phyloP scores from a whole-genome alignment of 2,113 vertebrate genomes.

The Poeciliopsis occidentalis region DNA sequence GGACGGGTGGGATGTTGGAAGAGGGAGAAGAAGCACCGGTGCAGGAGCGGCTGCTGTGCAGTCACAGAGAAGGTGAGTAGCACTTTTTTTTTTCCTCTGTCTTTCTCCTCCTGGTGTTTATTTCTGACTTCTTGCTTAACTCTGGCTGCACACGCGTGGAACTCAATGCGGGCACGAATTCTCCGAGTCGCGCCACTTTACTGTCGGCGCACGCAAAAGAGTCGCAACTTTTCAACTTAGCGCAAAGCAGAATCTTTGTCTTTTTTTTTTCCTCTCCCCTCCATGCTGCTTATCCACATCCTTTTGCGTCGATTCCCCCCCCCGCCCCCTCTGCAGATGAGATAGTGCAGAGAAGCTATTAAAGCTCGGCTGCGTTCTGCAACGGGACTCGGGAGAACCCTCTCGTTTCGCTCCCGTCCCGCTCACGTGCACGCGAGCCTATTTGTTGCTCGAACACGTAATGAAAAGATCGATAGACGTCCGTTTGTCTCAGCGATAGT shows the following conservation, averaged over 20 bases:
- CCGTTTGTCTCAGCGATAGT: constrained; percentile 86
- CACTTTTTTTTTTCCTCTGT: background rate
- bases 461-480: constrained; percentile 86
- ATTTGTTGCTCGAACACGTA: constrained; percentile 84
- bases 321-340: constrained; percentile 5
- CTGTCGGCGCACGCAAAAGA: background rate
- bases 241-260: constrained; percentile 2
- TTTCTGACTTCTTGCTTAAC: constrained; percentile 26
- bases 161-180: constrained; percentile 19
- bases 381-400: constrained; percentile 33
- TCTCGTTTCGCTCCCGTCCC: constrained; percentile 29
- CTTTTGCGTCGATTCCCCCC: background rate
- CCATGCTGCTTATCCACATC: constrained; percentile 8
- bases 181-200: constrained; percentile 17
- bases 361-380: constrained; percentile 15
- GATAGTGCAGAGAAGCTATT: constrained; percentile 30
- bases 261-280: too few relatives aligned
- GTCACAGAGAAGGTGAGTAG: constrained; percentile 68
- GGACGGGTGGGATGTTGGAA: constrained; percentile 74
- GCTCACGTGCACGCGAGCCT: constrained; percentile 78
- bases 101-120: background rate
- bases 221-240: constrained; percentile 50
- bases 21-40: constrained; percentile 62
- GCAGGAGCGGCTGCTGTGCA: constrained; percentile 52
- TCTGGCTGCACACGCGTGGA: constrained; percentile 22